phyloP scores from a whole-genome alignment of 2,797 vertebrate species.

The Mycteria americana region DNA sequence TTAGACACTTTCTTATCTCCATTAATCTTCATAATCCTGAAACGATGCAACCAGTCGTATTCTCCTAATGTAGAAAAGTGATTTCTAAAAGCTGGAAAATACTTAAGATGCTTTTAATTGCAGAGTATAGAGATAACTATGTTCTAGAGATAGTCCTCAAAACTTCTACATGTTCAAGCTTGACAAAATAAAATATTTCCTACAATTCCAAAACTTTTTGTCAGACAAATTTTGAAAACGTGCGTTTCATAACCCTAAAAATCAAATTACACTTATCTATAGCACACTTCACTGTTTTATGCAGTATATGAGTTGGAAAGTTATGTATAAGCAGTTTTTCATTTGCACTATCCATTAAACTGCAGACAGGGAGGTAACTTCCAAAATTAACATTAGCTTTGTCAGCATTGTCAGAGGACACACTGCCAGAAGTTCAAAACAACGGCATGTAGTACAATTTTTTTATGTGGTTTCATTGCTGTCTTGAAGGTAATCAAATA shows the following conservation, averaged over 20 bases:
- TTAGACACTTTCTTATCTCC: background rate
- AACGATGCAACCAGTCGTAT: background rate
- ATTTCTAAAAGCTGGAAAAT: background rate
- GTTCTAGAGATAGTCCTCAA: background rate
- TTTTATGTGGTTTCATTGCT: background rate
- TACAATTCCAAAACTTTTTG: background rate
- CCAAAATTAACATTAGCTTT: conserved; percentile 26
- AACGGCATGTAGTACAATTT: background rate
- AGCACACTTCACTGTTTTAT: background rate
- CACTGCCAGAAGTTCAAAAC: background rate
- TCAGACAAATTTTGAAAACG: background rate
- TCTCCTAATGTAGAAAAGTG: background rate
- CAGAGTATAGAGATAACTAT: background rate
- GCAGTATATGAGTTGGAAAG: background rate
- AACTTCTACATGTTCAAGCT: background rate
- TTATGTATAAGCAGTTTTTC: conserved; percentile 6
- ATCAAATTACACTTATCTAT: background rate
- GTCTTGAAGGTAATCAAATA: background rate
- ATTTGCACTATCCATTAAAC: background rate
- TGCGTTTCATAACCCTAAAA: background rate
- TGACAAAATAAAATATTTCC: background rate
- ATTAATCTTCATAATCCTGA: background rate
- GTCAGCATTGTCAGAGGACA: conserved; percentile 1
- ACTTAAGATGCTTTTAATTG: background rate
- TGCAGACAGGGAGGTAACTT: background rate